phyloP scores from a whole-genome alignment of 2,888 invertebrate genomes.

The Melanostoma mellinum region DNA sequence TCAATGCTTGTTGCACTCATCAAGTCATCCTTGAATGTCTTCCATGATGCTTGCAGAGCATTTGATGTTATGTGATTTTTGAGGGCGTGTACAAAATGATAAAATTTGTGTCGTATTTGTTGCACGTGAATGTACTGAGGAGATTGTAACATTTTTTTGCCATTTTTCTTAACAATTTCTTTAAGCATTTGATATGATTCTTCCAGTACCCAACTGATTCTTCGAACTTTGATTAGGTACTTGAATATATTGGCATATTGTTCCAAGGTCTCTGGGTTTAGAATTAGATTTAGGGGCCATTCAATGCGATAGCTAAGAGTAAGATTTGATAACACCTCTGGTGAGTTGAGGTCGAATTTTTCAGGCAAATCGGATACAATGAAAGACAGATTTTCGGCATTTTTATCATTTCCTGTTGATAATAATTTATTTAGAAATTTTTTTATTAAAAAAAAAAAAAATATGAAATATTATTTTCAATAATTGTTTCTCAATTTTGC shows the following conservation, averaged over 20 bases:
- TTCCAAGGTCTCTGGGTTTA: constrained; percentile 87
- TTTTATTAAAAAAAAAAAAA: no score
- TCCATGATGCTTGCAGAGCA: constrained; percentile 89
- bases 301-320: constrained; percentile 87
- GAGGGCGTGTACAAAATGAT: constrained; percentile 88
- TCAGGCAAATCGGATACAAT: constrained; percentile 85
- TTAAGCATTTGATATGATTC: constrained; percentile 88
- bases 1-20: constrained; percentile 87
- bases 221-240: constrained; percentile 88
- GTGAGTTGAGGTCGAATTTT: constrained; percentile 85
- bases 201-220: constrained; percentile 90
- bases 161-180: constrained; percentile 83
- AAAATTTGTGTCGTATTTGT: constrained; percentile 88
- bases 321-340: constrained; percentile 87
- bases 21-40: constrained; percentile 87
- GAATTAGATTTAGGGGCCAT: constrained; percentile 91
- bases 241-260: constrained; percentile 90
- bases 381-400: constrained; percentile 86
- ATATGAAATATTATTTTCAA: no score
- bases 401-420: constrained; percentile 83
- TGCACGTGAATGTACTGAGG: constrained; percentile 89
- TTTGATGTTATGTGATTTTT: constrained; percentile 91
- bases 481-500: no score
- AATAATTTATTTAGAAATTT: neutral
- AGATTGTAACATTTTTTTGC: constrained; percentile 84